phyloP scores from a whole-genome alignment of 2,888 invertebrate genomes.

The Yponomeuta plumbellus region DNA sequence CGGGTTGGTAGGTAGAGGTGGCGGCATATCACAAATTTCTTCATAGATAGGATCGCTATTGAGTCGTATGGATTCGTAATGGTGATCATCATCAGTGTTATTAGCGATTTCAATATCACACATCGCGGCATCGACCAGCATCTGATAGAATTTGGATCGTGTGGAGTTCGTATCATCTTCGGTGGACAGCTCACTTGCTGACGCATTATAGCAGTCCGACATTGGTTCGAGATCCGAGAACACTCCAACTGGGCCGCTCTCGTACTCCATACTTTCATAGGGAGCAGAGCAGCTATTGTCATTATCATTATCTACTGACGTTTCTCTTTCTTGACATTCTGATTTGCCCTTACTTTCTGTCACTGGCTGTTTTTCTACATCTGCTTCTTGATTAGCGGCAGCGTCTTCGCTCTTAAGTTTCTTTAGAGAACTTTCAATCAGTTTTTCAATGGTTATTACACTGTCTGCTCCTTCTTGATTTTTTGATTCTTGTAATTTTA shows the following conservation, averaged over 20 bases:
- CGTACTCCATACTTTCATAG: conserved; percentile 85
- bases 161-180: conserved; percentile 80
- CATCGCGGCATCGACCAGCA: conserved; percentile 82
- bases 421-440: conserved; percentile 68
- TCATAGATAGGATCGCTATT: conserved; percentile 86
- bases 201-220: conserved; percentile 85
- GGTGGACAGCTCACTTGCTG: conserved; percentile 78
- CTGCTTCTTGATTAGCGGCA: conserved; percentile 30
- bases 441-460: conserved; percentile 66
- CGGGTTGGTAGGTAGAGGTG: conserved; percentile 86
- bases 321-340: conserved; percentile 37
- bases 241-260: conserved; percentile 73
- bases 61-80: conserved; percentile 82
- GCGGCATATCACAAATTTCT: conserved; percentile 85
- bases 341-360: conserved; percentile 33
- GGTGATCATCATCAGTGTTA: conserved; percentile 80
- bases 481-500: conserved; percentile 74
- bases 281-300: conserved; percentile 81
- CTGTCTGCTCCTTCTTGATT: conserved; percentile 63
- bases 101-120: conserved; percentile 81
- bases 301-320: conserved; percentile 59
- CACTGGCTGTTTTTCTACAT: conserved; percentile 36
- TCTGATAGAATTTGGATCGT: conserved; percentile 83
- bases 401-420: conserved; percentile 54
- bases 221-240: conserved; percentile 74